Percentiles rank a stretch among this genome's conserved stretches.
Conservation (phyloP, 2,888 invertebrate genomes). For the Pseudococcus longispinus region DNA sequence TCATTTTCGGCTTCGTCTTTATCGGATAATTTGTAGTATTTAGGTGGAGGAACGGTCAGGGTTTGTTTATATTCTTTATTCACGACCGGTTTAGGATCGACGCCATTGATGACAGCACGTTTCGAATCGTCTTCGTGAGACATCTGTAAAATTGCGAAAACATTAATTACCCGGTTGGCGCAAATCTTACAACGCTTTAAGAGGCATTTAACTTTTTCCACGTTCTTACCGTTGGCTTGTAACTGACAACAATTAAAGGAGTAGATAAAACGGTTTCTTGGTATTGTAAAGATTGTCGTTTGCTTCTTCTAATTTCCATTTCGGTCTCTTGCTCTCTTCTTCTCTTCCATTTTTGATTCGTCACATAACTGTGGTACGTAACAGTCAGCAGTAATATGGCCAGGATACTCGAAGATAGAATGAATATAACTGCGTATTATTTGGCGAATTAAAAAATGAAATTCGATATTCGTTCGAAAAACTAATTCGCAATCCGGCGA, state of each 20-base stretch:
- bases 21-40: constrained; percentile 33
- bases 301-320: constrained; percentile 75
- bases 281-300: constrained; percentile 75
- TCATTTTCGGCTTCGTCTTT: constrained; percentile 35
- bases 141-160: constrained; percentile 6
- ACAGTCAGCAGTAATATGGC: constrained; percentile 73
- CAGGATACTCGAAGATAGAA: constrained; percentile 78
- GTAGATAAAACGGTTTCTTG: constrained; percentile 67
- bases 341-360: constrained; percentile 76
- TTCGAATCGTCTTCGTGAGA: constrained; percentile 41
- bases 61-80: constrained; percentile 63
- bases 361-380: constrained; percentile 77
- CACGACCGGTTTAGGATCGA: constrained; percentile 61
- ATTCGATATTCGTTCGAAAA: background rate
- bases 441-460: background rate
- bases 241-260: constrained; percentile 49
- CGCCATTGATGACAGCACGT: constrained; percentile 61
- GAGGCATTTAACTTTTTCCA: background rate
- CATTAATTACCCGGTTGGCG: background rate
- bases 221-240: constrained; percentile 33
- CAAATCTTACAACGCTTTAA: background rate
- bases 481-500: background rate
- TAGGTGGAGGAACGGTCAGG: background rate
- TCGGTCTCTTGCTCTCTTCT: constrained; percentile 79
- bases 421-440: constrained; percentile 73